phyloP scores from a whole-genome alignment of 2,888 invertebrate genomes.

The Heliconius ethilla region DNA sequence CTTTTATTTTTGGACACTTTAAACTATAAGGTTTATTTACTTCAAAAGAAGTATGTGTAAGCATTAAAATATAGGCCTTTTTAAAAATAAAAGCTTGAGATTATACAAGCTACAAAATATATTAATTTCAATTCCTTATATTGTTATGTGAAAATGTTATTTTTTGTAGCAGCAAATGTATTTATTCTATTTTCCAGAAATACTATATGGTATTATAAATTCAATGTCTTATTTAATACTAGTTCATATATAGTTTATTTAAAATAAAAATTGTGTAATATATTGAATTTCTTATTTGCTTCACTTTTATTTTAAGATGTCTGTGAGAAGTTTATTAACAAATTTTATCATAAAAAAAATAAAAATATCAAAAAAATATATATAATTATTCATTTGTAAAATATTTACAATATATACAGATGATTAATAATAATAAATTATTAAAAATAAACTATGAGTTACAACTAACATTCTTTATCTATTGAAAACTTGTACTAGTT shows the following conservation, averaged over 20 bases:
- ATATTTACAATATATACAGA: constrained; percentile 62
- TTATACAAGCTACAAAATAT: background rate
- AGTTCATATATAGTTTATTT: background rate
- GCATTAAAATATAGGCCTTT: background rate
- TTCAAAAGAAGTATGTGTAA: background rate
- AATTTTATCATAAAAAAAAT: constrained; percentile 3
- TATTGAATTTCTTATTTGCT: background rate
- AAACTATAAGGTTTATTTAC: background rate
- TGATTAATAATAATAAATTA: constrained; percentile 23
- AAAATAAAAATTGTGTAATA: background rate
- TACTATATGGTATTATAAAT: background rate
- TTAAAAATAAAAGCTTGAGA: background rate
- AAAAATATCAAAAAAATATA: constrained; percentile 33
- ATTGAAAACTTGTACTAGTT: constrained; percentile 15
- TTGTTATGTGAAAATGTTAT: background rate
- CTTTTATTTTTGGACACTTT: background rate
- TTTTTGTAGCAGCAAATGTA: background rate
- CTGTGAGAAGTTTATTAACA: background rate
- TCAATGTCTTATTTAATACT: background rate
- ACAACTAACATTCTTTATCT: constrained; percentile 9
- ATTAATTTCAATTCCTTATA: background rate
- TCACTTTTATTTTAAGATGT: background rate
- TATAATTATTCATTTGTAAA: constrained; percentile 47
- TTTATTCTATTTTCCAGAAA: background rate
- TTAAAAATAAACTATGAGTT: constrained; percentile 6